Percentiles rank a stretch among this genome's conserved stretches.
Conservation (phyloP, 2,797 vertebrate species). For the Delichon dasypus region DNA sequence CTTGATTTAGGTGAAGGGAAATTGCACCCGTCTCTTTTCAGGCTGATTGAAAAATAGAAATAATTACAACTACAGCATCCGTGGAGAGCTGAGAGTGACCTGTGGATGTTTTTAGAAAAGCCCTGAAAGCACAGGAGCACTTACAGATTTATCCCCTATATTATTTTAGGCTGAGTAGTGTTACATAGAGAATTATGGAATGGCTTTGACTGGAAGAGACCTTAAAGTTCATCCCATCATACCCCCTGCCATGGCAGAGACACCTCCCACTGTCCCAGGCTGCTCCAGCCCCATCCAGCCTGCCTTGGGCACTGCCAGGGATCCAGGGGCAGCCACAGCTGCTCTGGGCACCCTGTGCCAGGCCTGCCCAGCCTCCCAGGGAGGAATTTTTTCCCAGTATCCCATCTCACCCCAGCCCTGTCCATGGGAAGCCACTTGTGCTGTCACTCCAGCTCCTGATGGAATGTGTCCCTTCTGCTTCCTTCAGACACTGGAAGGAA, state of each 20-base stretch:
- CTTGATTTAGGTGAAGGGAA: not conserved
- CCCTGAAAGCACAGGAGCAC: not conserved
- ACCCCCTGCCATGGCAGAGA: not conserved
- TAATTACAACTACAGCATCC: too few relatives aligned
- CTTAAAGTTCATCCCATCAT: not conserved
- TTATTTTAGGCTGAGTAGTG: not conserved
- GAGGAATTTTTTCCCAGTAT: accelerated
- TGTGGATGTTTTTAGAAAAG: not conserved
- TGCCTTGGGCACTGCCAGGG: accelerated
- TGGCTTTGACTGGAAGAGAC: not conserved
- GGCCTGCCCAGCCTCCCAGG: accelerated
- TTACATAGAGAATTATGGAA: not conserved
- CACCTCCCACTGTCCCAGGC: accelerated
- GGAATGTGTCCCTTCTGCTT: accelerated
- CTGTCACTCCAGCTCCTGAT: not conserved
- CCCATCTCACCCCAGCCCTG: not conserved
- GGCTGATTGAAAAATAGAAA: not conserved
- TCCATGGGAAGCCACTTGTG: not conserved
- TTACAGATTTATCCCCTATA: not conserved
- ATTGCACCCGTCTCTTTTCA: not conserved
- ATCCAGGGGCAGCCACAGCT: not conserved
- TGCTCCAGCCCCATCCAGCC: accelerated
- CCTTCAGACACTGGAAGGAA: not conserved
- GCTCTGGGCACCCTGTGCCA: not conserved
- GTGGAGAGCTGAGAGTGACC: not conserved